A percentile compares a stretch with the other conserved stretches of the same genome.
These are phyloP conservation scores for Falcaria lacertinaria DNA, from an alignment of 2,888 invertebrate genomes.

Conservation along the genomic window DNA sequence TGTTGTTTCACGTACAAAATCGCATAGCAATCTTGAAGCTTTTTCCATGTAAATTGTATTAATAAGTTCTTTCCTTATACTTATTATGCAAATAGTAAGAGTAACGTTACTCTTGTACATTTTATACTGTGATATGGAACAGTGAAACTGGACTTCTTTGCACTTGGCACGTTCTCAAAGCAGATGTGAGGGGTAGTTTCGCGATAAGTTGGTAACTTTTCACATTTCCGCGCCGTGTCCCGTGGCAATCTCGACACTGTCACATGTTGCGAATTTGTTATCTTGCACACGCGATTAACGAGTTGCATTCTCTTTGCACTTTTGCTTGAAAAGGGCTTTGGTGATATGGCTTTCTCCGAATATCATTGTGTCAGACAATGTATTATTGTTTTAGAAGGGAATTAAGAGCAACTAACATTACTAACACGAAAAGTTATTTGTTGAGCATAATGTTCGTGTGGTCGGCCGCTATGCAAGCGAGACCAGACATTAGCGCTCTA, in stretches of 20 bases:
- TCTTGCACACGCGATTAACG: slow-evolving; percentile 43
- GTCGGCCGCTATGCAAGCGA: slow-evolving; percentile 37
- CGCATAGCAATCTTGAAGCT: too few species aligned
- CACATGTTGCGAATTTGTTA: slow-evolving; percentile 58
- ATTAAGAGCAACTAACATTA: slow-evolving; percentile 26
- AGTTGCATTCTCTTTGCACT: slow-evolving; percentile 30
- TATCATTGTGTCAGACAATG: too few species aligned
- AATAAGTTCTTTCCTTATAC: too few species aligned
- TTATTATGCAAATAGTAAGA: not conserved
- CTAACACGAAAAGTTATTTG: slow-evolving; percentile 56
- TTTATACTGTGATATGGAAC: not conserved
- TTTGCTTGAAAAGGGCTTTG: slow-evolving; percentile 9
- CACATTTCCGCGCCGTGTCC: slow-evolving; percentile 56
- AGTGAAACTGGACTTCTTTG: slow-evolving; percentile 48
- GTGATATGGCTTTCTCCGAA: too few species aligned
- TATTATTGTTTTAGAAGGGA: too few species aligned
- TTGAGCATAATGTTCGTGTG: slow-evolving; percentile 59
- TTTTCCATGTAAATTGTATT: too few species aligned
- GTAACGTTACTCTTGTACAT: not conserved
- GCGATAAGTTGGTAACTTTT: slow-evolving; percentile 73
- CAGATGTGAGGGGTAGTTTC: slow-evolving; percentile 62
- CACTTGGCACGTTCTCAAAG: slow-evolving; percentile 59
- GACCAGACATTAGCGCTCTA: slow-evolving; percentile 47
- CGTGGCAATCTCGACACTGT: slow-evolving; percentile 43
- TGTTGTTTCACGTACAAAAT: too few species aligned